Base-by-base conservation (phyloP, 1,140 invertebrate species). In the Musca vetustissima region DNA sequence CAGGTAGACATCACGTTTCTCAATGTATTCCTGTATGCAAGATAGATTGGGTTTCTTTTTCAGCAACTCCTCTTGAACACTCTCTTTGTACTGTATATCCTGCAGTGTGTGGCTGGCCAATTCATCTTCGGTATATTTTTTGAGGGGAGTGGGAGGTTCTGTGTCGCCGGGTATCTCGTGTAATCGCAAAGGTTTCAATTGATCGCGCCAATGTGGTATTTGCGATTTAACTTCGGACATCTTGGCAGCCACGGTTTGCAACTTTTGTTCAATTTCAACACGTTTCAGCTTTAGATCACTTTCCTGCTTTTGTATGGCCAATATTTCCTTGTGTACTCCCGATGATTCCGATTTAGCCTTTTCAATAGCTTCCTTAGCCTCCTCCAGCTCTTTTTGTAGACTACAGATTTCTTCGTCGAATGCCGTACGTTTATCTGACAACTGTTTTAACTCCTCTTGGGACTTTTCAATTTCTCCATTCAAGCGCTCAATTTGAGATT, bases 11-110 rank as follows among this genome's bases (percentile, higher is more conserved):
- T 89, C 87, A 73, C 93, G 90, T 85, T 91, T 91, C 8, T 88
- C 85, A 59, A 85, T 85, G 73, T 89, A 92, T 61, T 92, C 89
- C 72, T 88, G 87, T 72, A 98, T 91, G 68, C 90, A 89, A 55
- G 88, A 87, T 70, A 96, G 80, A 83, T 97, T 94, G 1, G 94
- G 93, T 74, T 90, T 93, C 13, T 88, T 83, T 2, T 88, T 86
- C 2, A 95, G 75, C 70, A 89, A 83, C 61, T 92, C 87, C 75
- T 93, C 89, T 48, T 91, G 83, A 1, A 88, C 81, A 0, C 86
- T 83, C 36, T 93, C 83, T 72, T 90, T 84, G 64, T 87, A 88
- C 73, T 91, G 83, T 1, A 93, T 78, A 17, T 88, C 85, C 19
- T 91, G 85, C 0, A 86, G 78, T 25, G 87, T 83, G 2, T 89